Base-by-base conservation (phyloP, 2,888 invertebrate species). In the Oegoconia quadripuncta region DNA sequence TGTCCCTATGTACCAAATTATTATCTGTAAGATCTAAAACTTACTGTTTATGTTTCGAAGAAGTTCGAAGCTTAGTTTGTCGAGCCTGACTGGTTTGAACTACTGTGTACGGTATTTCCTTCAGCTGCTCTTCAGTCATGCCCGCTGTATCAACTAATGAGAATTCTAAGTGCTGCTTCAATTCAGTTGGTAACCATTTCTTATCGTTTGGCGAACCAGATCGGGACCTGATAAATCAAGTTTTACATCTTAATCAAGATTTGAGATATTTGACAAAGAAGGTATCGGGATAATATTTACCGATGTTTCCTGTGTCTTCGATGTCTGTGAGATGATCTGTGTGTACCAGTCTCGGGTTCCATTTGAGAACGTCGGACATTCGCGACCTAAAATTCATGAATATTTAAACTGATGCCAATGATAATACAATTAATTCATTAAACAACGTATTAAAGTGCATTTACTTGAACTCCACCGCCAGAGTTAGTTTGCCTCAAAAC, bases 41-140 rank as follows among this genome's bases (percentile, higher is more conserved):
- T 63, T 59, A 87, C 87, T 77, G 82, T 39, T 62, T 73, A 46
- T 86, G 83, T 62, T 82, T 81, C 7, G 87, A 80, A 14, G 87
- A 74, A 3, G 83, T 81, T 17, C 78, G 67, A 12, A 90, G 75
- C 57, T 91, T 91, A 22, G 90, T 82, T 49, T 91, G 90, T 34
- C 91, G 88, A 18, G 90, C 89, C 55, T 90, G 89, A 67, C 80
- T 88, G 44, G 93, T 93, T 76, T 95, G 94, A 11, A 96, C 95
- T 30, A 95, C 95, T 0, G 95, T 95, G 73, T 96, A 96, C 2
- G 95, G 95, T 62, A 96, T 96, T 79, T 96, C 95, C 46, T 94
- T 91, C 16, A 96, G 88, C 67, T 96, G 95, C 51, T 93, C 93
- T 64, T 95, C 95, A 34, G 93, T 93, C 95, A 97, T 96, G 42